Evolutionary conservation across 1,140 invertebrate species (phyloP).

Genomic region (Drosophila obscura): DNA sequence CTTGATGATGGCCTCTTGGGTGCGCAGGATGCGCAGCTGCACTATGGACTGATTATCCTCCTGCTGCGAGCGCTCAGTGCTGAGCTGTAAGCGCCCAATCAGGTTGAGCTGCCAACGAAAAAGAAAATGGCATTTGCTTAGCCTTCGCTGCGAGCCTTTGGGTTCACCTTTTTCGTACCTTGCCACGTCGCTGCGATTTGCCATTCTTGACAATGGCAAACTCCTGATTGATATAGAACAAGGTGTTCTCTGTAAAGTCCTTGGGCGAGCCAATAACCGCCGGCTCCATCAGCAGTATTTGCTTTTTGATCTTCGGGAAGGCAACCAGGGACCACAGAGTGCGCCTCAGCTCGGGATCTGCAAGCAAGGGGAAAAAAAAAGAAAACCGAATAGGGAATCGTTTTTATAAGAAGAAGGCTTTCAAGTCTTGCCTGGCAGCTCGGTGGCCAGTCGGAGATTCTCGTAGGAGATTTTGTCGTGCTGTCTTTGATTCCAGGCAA

Average conservation of each 20-base stretch:
- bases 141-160: background rate
- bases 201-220: constrained; percentile 96
- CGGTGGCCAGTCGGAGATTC: constrained; percentile 97
- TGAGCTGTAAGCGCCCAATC: constrained; percentile 96
- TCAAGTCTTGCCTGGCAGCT: constrained; percentile 88
- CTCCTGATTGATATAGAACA: constrained; percentile 98
- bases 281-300: constrained; percentile 93
- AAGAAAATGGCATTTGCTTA: background rate
- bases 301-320: constrained; percentile 98
- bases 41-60: constrained; percentile 99
- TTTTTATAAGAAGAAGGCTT: background rate
- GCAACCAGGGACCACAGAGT: constrained; percentile 99
- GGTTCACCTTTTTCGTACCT: constrained; percentile 85
- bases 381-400: background rate
- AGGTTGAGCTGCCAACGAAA: constrained; percentile 88
- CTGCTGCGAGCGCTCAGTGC: constrained; percentile 97
- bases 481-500: constrained; percentile 98
- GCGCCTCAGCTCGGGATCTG: constrained; percentile 95
- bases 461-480: constrained; percentile 97
- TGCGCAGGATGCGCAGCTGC: constrained; percentile 95
- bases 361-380: no score
- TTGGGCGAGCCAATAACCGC: constrained; percentile 91
- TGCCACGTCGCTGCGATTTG: constrained; percentile 96
- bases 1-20: constrained; percentile 99
- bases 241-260: constrained; percentile 96